Percentiles rank a stretch among this genome's conserved stretches.
Evolutionary conservation across 2,113 vertebrate genomes (phyloP).

Genomic region (Suricata suricatta): DNA sequence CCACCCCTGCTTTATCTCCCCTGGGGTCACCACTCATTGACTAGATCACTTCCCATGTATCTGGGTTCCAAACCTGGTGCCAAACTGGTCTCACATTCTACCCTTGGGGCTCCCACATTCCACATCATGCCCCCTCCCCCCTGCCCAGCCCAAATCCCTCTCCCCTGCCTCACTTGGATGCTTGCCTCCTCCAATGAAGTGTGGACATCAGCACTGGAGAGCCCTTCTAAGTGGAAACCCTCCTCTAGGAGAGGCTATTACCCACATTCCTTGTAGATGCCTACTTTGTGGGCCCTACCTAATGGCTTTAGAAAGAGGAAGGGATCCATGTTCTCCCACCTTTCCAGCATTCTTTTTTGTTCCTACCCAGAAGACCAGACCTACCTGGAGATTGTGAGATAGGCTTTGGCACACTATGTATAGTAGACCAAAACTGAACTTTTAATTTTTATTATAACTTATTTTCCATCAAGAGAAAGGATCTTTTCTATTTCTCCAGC

Average conservation of each 20-base stretch:
- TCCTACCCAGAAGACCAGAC: background rate
- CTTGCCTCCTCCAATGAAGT: background rate
- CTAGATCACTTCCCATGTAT: background rate
- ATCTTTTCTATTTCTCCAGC: background rate
- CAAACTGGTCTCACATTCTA: background rate
- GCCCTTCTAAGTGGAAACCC: background rate
- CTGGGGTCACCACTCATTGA: background rate
- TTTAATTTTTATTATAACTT: constrained; percentile 13
- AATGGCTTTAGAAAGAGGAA: background rate
- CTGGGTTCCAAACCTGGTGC: background rate
- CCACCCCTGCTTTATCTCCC: background rate
- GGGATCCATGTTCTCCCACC: background rate
- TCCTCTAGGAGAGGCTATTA: background rate
- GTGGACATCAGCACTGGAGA: background rate
- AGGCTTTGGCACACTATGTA: background rate
- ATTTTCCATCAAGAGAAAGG: background rate
- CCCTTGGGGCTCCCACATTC: background rate
- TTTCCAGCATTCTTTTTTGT: background rate
- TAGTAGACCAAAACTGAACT: background rate
- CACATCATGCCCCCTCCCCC: background rate
- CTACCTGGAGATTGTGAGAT: background rate
- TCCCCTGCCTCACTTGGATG: background rate
- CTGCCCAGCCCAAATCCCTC: background rate
- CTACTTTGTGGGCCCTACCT: background rate
- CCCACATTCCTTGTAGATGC: background rate